Base-by-base conservation (phyloP, 2,797 vertebrate genomes). In the Sebastes itinus region DNA sequence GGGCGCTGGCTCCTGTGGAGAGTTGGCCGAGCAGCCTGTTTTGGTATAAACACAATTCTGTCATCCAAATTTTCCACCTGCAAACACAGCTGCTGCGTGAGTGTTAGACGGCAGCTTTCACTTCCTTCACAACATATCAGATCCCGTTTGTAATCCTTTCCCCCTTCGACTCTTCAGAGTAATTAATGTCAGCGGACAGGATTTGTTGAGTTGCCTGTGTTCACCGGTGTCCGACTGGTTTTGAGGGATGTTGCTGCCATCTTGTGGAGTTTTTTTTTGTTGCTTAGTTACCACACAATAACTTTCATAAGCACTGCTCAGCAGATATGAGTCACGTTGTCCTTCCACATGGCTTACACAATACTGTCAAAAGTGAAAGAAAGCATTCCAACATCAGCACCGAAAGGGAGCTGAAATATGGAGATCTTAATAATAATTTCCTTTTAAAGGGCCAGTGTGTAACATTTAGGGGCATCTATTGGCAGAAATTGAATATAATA, bases 201-300 rank as follows among this genome's bases (percentile, higher is more conserved):
- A 11, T 52, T 4, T 13, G 22, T 23, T 22, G 33, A 52, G 14
- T 30, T 30, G 5, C 11, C 6, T 5, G 7, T 35, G 7, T 27
- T 69, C 1, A 20, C 3, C 0, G 0, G 2, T 30, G 9, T 75
- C n/a, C 0, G 5, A 11, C 28, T 25, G 27, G 6, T 32, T 72
- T 54, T 76, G 5, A 58, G 11, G 5, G 67, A 20, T 4, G 27
- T 25, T 90, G 82, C 89, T 87, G 92, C 94, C 92, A 80, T 67
- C 92, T 88, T 55, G 85, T 94, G 94, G 92, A 56, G 3, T 42
- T 42, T 42, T 42, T 42, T 8, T 10, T 0, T 23, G 59, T 49
- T 30, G 1, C 25, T 89, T 35, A 1, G 42, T 90, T 81, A 72
- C 27, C 9, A 79, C 62, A 84, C 65, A 72, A 30, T 1, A 12